Evolutionary conservation across 1,140 invertebrate species (phyloP), one percentile per base, ranked within the genome.

Genomic region (Listronotus bonariensis): DNA sequence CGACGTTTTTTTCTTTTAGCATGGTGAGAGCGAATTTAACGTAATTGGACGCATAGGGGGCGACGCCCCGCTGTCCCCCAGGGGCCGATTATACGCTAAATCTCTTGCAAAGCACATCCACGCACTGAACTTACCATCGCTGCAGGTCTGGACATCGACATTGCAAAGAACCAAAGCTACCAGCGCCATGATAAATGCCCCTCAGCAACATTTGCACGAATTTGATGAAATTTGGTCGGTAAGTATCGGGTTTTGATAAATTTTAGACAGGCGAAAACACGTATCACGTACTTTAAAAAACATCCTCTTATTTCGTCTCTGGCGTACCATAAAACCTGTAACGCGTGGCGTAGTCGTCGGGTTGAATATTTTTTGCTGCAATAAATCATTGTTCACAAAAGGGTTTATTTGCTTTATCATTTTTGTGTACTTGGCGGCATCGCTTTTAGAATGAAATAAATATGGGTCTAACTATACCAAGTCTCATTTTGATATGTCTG

Each of bases 21-120:
- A 97, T 80, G 95, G 95, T 0, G 95, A 97, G 80, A 94, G 92
- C 77, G 89, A 93, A 73, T 92, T 91, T 82, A 97, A 97, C 78
- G 85, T 95, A 1, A 78, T 91, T n/a, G 94, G 95, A 1, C 84
- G 89, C 65, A 95, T 97, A 68, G 95, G 95, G 0, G 95, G 95
- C 6, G 92, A 97, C 78, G 89, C 93, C 12, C 85, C 87, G 3
- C 79, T 97, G 0, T 95, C 93, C 26, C 82, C 88, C 0, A 82
- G 92, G 31, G 95, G 95, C 0, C 80, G 86, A 67, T 80, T 88
- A 76, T 97, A 96, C 80, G 91, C 91, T 0, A 81, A 85, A 62
- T 87, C 87, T 0, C 81, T 97, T 54, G 87, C 89, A 0, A 82
- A 86, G 10, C 89, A 89, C 76, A 87, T 96, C 54, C 87, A 90